Evolutionary conservation across 1,140 invertebrate species (phyloP).

Genomic region (Mya arenaria): DNA sequence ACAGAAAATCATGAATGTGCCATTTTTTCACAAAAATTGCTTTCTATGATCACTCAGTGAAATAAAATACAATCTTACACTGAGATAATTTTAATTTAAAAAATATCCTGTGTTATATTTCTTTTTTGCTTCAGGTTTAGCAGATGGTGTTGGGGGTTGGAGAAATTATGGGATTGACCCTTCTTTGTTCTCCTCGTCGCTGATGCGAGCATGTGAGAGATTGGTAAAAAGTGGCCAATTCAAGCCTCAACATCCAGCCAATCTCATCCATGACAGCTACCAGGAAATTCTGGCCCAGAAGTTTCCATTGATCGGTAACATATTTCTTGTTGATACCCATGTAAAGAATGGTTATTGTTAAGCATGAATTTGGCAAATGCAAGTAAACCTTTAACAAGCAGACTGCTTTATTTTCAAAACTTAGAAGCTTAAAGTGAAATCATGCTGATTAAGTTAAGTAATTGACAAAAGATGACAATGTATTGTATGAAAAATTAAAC

Average conservation of each 20-base stretch:
- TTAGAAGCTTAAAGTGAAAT: too few species aligned
- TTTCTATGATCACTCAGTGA: too few species aligned
- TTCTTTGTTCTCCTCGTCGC: conserved; percentile 94
- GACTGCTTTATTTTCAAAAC: too few species aligned
- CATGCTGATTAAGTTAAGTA: too few species aligned
- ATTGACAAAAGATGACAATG: too few species aligned
- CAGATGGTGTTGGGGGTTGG: conserved; percentile 99
- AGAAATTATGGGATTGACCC: conserved; percentile 98
- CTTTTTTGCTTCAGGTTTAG: conserved; percentile 88
- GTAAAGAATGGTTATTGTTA: too few species aligned
- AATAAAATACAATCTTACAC: too few species aligned
- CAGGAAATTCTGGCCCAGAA: conserved; percentile 96
- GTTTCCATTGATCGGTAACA: conserved; percentile 94
- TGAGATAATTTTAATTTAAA: not conserved
- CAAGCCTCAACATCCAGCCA: conserved; percentile 91
- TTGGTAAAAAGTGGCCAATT: conserved; percentile 93
- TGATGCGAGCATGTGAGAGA: conserved; percentile 97
- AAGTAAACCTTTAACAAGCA: too few species aligned
- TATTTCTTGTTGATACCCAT: too few species aligned
- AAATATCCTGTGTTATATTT: not conserved
- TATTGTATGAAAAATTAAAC: too few species aligned
- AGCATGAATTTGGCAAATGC: too few species aligned
- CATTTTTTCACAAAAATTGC: not conserved
- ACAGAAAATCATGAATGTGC: not conserved
- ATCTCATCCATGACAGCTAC: conserved; percentile 82